Evolutionary conservation across 2,113 vertebrate species (phyloP).

Genomic region (Chamaea fasciata): DNA sequence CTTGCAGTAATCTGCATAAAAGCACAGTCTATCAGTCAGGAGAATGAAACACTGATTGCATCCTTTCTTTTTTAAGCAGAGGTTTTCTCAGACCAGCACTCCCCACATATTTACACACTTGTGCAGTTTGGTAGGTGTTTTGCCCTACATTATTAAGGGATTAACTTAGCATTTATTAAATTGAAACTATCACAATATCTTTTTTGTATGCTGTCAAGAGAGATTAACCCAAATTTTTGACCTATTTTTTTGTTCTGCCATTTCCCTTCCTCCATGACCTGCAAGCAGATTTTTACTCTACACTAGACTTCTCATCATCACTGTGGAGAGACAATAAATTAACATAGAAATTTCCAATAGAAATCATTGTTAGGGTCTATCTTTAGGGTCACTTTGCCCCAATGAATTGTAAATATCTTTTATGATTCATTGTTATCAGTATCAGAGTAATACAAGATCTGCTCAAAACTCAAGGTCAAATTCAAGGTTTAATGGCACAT

Average conservation of each 20-base stretch:
- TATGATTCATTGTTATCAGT: background rate
- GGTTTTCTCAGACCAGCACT: background rate
- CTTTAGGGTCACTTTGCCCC: background rate
- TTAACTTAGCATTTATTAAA: slow-evolving; percentile 1
- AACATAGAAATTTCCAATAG: background rate
- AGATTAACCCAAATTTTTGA: slow-evolving; percentile 31
- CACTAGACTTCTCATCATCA: background rate
- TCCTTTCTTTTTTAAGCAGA: background rate
- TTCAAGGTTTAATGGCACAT: background rate
- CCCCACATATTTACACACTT: background rate
- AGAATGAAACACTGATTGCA: background rate
- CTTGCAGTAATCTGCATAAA: background rate
- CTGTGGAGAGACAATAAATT: background rate
- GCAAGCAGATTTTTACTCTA: background rate
- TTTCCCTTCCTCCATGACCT: background rate
- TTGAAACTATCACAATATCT: background rate
- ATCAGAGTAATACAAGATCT: background rate
- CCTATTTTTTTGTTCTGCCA: background rate
- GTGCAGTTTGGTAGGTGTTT: background rate
- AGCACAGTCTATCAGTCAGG: background rate
- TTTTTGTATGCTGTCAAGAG: background rate
- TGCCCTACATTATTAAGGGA: background rate
- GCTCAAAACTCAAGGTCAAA: background rate
- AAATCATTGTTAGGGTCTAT: background rate
- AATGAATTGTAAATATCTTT: background rate